Percentiles rank a stretch among this genome's conserved stretches.
Conservation (phyloP, 2,888 invertebrate genomes). For the Andrena haemorrhoa region DNA sequence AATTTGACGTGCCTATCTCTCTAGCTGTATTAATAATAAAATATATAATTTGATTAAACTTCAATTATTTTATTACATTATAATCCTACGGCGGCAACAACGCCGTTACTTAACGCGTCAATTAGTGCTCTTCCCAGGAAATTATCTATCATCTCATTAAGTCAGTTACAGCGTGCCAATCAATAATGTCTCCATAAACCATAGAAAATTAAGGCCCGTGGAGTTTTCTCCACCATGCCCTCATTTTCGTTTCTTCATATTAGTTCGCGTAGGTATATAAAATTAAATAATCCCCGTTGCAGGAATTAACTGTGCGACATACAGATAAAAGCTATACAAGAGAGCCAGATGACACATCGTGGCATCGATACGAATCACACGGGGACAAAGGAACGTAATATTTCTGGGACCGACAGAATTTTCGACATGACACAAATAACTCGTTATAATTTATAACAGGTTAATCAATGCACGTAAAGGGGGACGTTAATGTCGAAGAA, state of each 20-base stretch:
- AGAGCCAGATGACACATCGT: conserved; percentile 8
- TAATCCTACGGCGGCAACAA: not conserved
- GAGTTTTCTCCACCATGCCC: not conserved
- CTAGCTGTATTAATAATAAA: not conserved
- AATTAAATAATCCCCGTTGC: too few species aligned
- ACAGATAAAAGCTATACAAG: not conserved
- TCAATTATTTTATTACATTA: not conserved
- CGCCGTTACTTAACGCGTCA: not conserved
- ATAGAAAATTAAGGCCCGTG: not conserved
- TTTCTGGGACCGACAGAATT: not conserved
- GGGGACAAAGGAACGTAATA: not conserved
- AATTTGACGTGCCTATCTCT: not conserved
- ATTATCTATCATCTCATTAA: not conserved
- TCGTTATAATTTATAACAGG: not conserved
- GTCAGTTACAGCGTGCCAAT: not conserved
- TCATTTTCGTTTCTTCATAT: not conserved
- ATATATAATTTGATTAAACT: not conserved
- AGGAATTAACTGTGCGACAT: not conserved
- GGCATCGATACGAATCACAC: conserved; percentile 15
- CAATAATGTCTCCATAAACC: not conserved
- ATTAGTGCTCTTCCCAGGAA: not conserved
- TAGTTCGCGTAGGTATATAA: not conserved
- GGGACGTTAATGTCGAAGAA: not conserved
- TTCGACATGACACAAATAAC: not conserved
- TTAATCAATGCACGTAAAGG: not conserved